phyloP scores from a whole-genome alignment of 2,113 vertebrate species.

The Perognathus longimembris region DNA sequence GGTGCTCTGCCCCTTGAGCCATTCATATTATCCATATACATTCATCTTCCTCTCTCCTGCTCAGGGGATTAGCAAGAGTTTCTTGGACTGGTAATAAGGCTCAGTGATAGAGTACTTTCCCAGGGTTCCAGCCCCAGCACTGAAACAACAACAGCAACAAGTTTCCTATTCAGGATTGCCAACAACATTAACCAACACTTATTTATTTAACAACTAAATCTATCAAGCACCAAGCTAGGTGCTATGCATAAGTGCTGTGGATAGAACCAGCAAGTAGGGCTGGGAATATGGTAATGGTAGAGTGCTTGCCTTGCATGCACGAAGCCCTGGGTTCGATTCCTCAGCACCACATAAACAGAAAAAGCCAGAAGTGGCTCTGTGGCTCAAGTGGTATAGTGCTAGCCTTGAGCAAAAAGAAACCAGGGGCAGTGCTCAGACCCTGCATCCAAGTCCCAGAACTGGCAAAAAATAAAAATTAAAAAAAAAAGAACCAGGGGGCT shows the following conservation, averaged over 20 bases:
- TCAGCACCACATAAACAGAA: too few species aligned
- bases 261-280: not conserved
- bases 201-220: not conserved
- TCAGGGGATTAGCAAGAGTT: not conserved
- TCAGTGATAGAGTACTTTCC: not conserved
- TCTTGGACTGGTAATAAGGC: not conserved
- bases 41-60: not conserved
- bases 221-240: not conserved
- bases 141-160: not conserved
- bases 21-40: not conserved
- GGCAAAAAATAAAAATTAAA: too few species aligned
- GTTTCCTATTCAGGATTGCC: not conserved
- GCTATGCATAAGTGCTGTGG: not conserved
- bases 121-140: not conserved
- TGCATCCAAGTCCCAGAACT: too few species aligned
- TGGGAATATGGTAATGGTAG: too few species aligned
- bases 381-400: too few species aligned
- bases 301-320: too few species aligned
- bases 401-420: too few species aligned
- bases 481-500: too few species aligned
- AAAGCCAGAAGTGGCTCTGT: too few species aligned
- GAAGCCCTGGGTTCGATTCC: too few species aligned
- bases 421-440: too few species aligned
- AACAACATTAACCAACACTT: not conserved
- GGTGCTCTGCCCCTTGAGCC: too few species aligned